Evolutionary conservation across 2,888 invertebrate genomes (phyloP).

Genomic region (Acrobasis suavella): DNA sequence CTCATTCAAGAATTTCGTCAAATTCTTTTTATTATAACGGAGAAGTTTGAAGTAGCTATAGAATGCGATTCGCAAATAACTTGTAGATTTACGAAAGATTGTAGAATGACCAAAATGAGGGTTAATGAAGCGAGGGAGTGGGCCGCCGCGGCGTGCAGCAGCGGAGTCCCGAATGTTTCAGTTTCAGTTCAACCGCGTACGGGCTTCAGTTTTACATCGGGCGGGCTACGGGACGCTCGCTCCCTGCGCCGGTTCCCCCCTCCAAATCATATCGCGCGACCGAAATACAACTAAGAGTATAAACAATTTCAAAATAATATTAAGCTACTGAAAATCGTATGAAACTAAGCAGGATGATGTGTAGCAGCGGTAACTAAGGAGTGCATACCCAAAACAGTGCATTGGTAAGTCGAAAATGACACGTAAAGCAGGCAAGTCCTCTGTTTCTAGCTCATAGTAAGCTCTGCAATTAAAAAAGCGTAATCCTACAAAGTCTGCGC

Average conservation of each 20-base stretch:
- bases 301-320: background rate
- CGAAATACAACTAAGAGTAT: slow-evolving; percentile 1
- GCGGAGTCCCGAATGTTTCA: slow-evolving; percentile 45
- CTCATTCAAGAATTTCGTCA: slow-evolving; percentile 33
- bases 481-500: slow-evolving; percentile 1
- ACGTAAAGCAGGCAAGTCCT: slow-evolving; percentile 34
- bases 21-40: slow-evolving; percentile 13
- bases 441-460: slow-evolving; percentile 26
- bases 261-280: slow-evolving; percentile 18
- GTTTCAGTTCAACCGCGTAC: slow-evolving; percentile 41
- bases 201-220: slow-evolving; percentile 54
- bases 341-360: slow-evolving; percentile 9
- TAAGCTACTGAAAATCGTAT: background rate
- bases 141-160: slow-evolving; percentile 44
- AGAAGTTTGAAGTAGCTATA: slow-evolving; percentile 17
- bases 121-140: slow-evolving; percentile 37
- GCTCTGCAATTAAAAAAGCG: slow-evolving; percentile 32
- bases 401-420: slow-evolving; percentile 50
- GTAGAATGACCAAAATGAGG: slow-evolving; percentile 24
- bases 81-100: slow-evolving; percentile 32
- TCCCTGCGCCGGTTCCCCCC: slow-evolving; percentile 28
- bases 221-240: slow-evolving; percentile 52
- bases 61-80: background rate
- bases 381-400: slow-evolving; percentile 41
- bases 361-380: slow-evolving; percentile 29